Evolutionary conservation across 2,888 invertebrate genomes (phyloP), one percentile per base, ranked within the genome.

Genomic region (Rhimphoctona megacephalus): DNA sequence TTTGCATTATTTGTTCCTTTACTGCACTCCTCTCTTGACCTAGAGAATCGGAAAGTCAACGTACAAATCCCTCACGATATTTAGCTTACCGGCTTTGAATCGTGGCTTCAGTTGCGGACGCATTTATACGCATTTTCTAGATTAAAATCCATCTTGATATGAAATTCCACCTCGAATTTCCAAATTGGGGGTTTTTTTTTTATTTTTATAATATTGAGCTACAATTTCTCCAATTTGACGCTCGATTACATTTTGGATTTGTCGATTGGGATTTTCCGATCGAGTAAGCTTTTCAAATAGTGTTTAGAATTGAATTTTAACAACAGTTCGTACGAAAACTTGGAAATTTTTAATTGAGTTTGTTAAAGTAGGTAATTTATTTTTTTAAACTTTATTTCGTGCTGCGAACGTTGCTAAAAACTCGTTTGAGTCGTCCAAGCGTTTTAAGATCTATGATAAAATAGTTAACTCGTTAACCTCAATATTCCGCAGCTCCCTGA

Each of bases 391-490:
- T 57, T 57, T 11, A 57, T 8, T 30, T 6, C 19, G 49, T 43
- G 17, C 3, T 25, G 52, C 4, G 22, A 43, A 39, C 39, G 6
- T 61, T 30, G 61, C 6, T 61, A 17, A 61, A 43, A 79, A 25
- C 25, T 30, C 25, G 30, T 69, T 30, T 11, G 19, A 69, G 78
- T 25, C n/a, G 17, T n/a, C 1, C 43, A 19, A 69, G 25, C 14
- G 43, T 33, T 67, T 69, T 33, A 25, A 25, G 54, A 69, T 66
- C 33, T 54, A 43, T 54, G 54, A 25, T 52, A 52, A 69, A 69
- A 79, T 69, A 67, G 69, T 69, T 6, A 57, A 69, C 69, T 79
- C 67, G 67, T 79, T 79, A 79, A 79, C 69, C 78, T 30, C 30
- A 54, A 69, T 52, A 79, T 36, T 78, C 25, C 33, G 30, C 39